Evolutionary conservation across 2,888 invertebrate genomes (phyloP).

Genomic region (Colostygia pectinataria): DNA sequence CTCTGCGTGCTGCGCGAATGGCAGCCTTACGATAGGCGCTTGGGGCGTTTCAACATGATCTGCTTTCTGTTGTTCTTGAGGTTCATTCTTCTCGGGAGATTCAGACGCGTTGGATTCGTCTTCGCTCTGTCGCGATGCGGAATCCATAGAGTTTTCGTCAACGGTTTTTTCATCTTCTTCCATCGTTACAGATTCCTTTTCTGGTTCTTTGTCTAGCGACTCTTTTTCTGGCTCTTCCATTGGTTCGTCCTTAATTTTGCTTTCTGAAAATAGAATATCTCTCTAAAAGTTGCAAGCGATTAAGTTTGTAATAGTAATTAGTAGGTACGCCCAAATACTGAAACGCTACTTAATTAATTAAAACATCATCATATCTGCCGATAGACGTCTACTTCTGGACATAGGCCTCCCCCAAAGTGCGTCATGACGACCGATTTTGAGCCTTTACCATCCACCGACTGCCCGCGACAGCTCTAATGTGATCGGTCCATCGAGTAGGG

Average conservation of each 20-base stretch:
- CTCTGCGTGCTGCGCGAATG: constrained; percentile 64
- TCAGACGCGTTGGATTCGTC: constrained; percentile 46
- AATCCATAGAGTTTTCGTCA: constrained; percentile 44
- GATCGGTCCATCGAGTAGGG: too few relatives aligned
- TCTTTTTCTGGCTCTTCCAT: constrained; percentile 15
- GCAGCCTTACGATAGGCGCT: constrained; percentile 44
- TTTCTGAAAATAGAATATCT: constrained; percentile 45
- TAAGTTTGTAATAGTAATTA: too few relatives aligned
- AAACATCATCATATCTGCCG: too few relatives aligned
- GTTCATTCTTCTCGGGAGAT: constrained; percentile 44
- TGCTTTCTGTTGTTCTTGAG: too few relatives aligned
- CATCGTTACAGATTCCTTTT: constrained; percentile 17
- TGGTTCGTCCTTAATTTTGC: constrained; percentile 38
- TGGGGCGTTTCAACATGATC: constrained; percentile 6
- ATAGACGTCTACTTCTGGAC: too few relatives aligned
- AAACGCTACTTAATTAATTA: too few relatives aligned
- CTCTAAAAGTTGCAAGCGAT: too few relatives aligned
- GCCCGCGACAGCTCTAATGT: too few relatives aligned
- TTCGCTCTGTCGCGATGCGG: constrained; percentile 34
- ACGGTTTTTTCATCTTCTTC: constrained; percentile 31
- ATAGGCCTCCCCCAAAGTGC: too few relatives aligned
- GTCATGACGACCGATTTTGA: too few relatives aligned
- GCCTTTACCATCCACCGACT: too few relatives aligned
- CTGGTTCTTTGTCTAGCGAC: constrained; percentile 6
- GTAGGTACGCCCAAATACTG: too few relatives aligned